Evolutionary conservation across 2,888 invertebrate genomes (phyloP).

Genomic region (Fabriciana adippe): DNA sequence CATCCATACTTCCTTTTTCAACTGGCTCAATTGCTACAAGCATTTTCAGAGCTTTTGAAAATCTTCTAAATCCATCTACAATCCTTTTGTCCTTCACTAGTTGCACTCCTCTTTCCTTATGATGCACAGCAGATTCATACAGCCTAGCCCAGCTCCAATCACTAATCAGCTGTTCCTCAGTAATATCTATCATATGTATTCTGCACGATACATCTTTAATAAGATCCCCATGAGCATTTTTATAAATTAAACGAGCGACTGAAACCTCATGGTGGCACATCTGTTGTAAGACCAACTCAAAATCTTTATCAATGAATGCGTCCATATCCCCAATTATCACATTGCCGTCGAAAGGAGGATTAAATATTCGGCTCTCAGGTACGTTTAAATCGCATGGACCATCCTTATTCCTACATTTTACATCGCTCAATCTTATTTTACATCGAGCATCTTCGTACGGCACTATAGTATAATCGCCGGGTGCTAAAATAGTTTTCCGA

Average conservation of each 20-base stretch:
- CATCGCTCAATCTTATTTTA: constrained; percentile 59
- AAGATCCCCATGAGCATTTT: constrained; percentile 53
- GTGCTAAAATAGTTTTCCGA: constrained; percentile 60
- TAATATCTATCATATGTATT: constrained; percentile 67
- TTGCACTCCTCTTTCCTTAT: constrained; percentile 83
- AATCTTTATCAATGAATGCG: constrained; percentile 74
- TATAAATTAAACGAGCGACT: constrained; percentile 62
- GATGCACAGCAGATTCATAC: constrained; percentile 71
- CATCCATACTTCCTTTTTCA: constrained; percentile 78
- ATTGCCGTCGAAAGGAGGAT: constrained; percentile 64
- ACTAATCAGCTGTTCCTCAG: constrained; percentile 75
- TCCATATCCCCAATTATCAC: constrained; percentile 77
- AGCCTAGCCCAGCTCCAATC: constrained; percentile 82
- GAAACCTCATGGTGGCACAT: constrained; percentile 79
- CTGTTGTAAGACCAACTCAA: constrained; percentile 78
- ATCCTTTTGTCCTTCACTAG: constrained; percentile 84
- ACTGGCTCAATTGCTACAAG: constrained; percentile 84
- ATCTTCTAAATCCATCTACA: constrained; percentile 87
- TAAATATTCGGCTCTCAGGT: constrained; percentile 60
- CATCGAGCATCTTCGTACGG: constrained; percentile 75
- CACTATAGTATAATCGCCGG: constrained; percentile 68
- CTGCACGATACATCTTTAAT: constrained; percentile 65
- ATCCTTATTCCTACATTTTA: constrained; percentile 54
- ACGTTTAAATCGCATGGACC: constrained; percentile 58
- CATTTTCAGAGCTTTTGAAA: constrained; percentile 88